Evolutionary conservation across 53 echinoderm and acorn worm species (phyloP), one percentile per base, ranked within the genome.

Genomic region (Apostichopus leukothele): DNA sequence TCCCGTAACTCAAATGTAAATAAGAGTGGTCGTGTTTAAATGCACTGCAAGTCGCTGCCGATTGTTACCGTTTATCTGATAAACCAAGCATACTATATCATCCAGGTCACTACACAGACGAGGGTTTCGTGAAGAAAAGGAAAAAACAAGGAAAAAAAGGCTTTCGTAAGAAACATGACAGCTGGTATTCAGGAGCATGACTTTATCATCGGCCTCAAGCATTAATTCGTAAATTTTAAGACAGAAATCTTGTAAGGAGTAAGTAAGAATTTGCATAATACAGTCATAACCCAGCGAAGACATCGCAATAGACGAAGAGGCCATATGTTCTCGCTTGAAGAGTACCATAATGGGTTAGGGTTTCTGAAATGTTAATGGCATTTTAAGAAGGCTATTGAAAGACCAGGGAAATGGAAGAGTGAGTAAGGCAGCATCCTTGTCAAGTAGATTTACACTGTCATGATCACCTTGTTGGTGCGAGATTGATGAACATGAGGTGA

Each of bases 301-400:
- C 71, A 71, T 18, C 18, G 71, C 18, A 18, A 18, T 6, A 21
- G 71, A 16, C 18, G 14, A 71, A 71, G 71, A n/a, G 81, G 60
- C 81, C 81, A 81, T 54, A 81, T 81, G 81, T 81, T 81, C 55
- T 18, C 55, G 81, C 54, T 81, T 81, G n/a, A 16, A 55, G n/a
- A 71, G 54, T 54, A 55, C 51, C 21, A 54, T 81, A 55, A 12
- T 81, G 19, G 54, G 54, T 52, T 55, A 81, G 5, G 54, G 55
- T 55, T 23, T 81, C 55, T 81, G 19, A 59, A 22, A 54, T 54
- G 81, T 54, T 81, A 81, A 81, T 81, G 55, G 81, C 81, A 81
- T 81, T 53, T 54, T 81, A 19, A 81, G 53, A 55, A 81, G 54
- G 81, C 55, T 13, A 6, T 16, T 19, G 71, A 71, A 71, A 71